Base-by-base conservation (phyloP, 2,797 vertebrate species). In the Sebastes cheni region DNA sequence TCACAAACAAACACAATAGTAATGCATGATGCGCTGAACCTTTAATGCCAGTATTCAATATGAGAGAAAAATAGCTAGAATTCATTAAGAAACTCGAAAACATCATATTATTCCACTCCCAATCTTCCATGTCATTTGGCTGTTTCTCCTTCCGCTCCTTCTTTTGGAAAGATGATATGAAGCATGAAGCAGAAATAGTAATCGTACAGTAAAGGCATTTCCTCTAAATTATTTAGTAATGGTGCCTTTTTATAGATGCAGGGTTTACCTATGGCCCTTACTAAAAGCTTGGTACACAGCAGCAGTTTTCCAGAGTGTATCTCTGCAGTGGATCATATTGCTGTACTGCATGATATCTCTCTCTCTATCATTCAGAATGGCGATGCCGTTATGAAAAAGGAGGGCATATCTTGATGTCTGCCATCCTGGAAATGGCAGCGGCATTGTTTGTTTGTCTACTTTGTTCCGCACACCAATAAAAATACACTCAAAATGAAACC, bases 401-500 rank as follows among this genome's bases (percentile, higher is more conserved):
- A 72, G 71, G 80, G 76, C 59, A 59, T 50, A 79, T 87, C 85
- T 86, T 79, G 72, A 89, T 78, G 87, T 86, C 84, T 86, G 84
- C 77, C 88, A 70, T 87, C 82, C 84, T 82, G 80, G 81, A 89
- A 90, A 86, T 85, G 81, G 77, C 39, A 62, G 72, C 75, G 32
- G 67, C 65, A 32, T 81, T 90, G 88, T 93, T 92, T 94, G 89
- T 93, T 92, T 90, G 84, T 88, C 86, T 84, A n/a, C 87, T 87
- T 82, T 76, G 72, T 90, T 92, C 83, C 75, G 12, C 77, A 86
- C 84, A 88, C 87, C 90, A 93, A 91, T 93, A 93, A 93, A 92
- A 92, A 91, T 80, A 85, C 84, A 81, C 89, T 92, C 88, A 88
- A 92, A 93, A 91, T 91, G 84, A 93, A 94, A 92, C 90, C 89